Evolutionary conservation across 2,888 invertebrate species (phyloP), one percentile per base, ranked within the genome.

Genomic region (Ectemnius continuus): DNA sequence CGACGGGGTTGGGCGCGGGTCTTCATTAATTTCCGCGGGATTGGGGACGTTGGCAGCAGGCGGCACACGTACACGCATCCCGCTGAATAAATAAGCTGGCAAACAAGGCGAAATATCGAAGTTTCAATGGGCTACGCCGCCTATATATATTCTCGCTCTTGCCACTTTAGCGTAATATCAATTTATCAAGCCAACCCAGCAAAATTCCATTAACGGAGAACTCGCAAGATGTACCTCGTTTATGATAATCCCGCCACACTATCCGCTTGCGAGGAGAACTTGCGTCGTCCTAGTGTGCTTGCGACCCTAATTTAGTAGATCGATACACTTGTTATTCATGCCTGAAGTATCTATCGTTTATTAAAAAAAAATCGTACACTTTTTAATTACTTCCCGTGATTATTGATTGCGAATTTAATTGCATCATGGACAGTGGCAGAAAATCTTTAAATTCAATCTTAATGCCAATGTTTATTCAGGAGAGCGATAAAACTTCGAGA

Each of bases 51-150:
- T 61, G 59, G 18, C 45, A 20, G n/a, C 48, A 14, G 26, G 36
- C 28, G 56, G 52, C 18, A 23, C 23, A 23, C 36, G 36, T 13
- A 46, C 46, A 62, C 63, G 57, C 36, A 11, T 36, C 26, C 23
- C 56, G 61, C 58, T 70, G 77, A 79, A 79, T 77, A 79, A 79
- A 79, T 77, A 74, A 77, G 57, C 67, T 26, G 2, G 45, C 56
- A 28, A 59, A 57, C 64, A 36, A 59, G 74, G 23, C 18, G 71
- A 67, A 79, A 67, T 65, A 63, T 36, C 61, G 57, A 74, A 63
- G 70, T 66, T 70, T 59, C 77, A 58, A 74, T 62, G 77, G 62
- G 59, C 64, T 71, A 5, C 8, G 36, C 36, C 73, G 58, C 52
- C 59, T 47, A 64, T 59, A 63, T 52, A 60, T 66, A 67, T 71